Base-by-base conservation (phyloP, 2,888 invertebrate species). In the Eupithecia insigniata region DNA sequence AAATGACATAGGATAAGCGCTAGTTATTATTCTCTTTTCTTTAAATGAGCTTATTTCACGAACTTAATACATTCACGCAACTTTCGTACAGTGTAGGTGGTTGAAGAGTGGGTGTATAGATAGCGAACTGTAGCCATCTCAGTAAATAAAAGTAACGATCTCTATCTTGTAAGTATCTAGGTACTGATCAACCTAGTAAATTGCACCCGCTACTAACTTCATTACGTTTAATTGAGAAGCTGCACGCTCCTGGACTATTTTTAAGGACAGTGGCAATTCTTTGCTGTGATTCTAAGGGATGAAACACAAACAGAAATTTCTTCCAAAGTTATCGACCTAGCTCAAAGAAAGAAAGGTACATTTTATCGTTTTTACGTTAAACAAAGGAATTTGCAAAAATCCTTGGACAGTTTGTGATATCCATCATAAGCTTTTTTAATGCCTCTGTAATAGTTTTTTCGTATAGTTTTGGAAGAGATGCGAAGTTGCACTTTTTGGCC, bases 121-220 rank as follows among this genome's bases (percentile, higher is more conserved):
- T 74, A 74, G 62, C 36, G 16, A 67, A 58, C 34, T 62, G 66
- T 65, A 67, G 67, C 69, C 69, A 46, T 69, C 61, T 58, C 66
- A 28, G 71, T 74, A 71, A 71, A 74, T 71, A 71, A 74, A 66
- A 74, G 73, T 66, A 69, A 71, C 70, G 58, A 64, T 32, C 69
- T 30, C 43, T 28, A 34, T 62, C 34, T 32, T 36, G 55, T 60
- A 61, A 51, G 36, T 51, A 22, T n/a, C n/a, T 55, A 26, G 16
- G 16, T 51, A 22, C 34, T 39, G 16, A 58, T 55, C 39, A 65
- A 58, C 65, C 34, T 8, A 30, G 58, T 70, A 66, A 65, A 64
- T 36, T 62, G 22, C 61, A 61, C n/a, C n/a, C 18, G n/a, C 3
- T 28, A 2, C n/a, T 62, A n/a, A 34, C 32, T 22, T 32, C 8